Conservation (phyloP, 2,888 invertebrate species). For the Noctua pronuba region DNA sequence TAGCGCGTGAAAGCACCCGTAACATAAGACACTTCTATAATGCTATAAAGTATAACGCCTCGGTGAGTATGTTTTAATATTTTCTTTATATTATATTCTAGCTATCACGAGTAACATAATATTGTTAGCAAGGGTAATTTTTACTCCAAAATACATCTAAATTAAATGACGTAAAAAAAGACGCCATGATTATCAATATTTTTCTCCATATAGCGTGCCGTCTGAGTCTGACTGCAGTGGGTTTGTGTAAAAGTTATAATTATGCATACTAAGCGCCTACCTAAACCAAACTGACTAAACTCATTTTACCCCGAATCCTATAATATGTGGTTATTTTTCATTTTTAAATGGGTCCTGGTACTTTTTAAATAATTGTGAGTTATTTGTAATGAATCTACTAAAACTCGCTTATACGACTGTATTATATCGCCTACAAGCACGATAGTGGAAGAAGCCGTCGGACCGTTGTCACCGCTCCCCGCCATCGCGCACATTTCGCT, state of each 20-base stretch:
- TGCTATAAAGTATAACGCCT: neutral
- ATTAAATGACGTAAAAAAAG: neutral
- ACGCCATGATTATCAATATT: neutral
- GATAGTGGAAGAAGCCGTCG: conserved; percentile 42
- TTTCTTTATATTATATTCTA: neutral
- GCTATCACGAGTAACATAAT: neutral
- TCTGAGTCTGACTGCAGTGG: neutral
- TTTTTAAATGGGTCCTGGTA: neutral
- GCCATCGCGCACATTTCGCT: conserved; percentile 58
- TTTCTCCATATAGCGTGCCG: neutral
- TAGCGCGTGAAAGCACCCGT: neutral
- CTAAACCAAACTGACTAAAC: neutral
- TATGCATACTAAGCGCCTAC: neutral
- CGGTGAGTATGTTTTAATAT: neutral
- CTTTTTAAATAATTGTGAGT: conserved; percentile 15
- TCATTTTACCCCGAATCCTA: neutral
- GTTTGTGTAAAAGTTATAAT: neutral
- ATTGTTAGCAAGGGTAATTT: neutral
- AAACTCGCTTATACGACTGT: conserved; percentile 11
- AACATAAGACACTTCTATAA: too few species aligned
- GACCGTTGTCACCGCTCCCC: conserved; percentile 45
- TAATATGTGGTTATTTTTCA: neutral
- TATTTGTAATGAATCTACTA: conserved; percentile 18
- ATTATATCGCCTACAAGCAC: conserved; percentile 34
- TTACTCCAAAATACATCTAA: neutral